Base-by-base conservation (phyloP, 2,888 invertebrate genomes). In the Nomada ferruginata region DNA sequence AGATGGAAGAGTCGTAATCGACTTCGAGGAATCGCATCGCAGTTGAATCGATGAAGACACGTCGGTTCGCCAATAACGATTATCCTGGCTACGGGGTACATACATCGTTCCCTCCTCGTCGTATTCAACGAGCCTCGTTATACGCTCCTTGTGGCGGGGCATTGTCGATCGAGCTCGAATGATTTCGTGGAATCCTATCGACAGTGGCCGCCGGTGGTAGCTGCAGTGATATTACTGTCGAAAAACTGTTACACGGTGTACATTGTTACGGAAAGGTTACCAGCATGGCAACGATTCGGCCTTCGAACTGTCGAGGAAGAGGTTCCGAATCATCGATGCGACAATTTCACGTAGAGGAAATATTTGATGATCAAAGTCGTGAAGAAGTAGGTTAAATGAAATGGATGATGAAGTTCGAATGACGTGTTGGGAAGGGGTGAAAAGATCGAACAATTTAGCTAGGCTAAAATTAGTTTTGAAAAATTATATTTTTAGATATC, bases 41-140 rank as follows among this genome's bases (percentile, higher is more conserved):
- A 55, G 61, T 50, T 76, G 80, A 86, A 79, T 82, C 86, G 87
- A 87, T 87, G 86, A 87, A 87, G 87, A 87, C 87, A 86, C 87
- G 85, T 87, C 79, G 77, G 78, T 80, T 83, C 77, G 85, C 64
- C 87, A 82, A 82, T 86, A 87, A 87, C 85, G 86, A 87, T 87
- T 87, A 87, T 87, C 85, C 79, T 18, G 70, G 61, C 79, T 72
- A 76, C 84, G 76, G 78, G 72, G 78, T 76, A 76, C 13, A 3
- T 82, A 47, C 36, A 79, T 71, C 76, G 70, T 66, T 36, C 75
- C 68, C 65, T 44, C 52, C 53, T 66, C 66, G 72, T 20, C 50
- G 70, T 68, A 78, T 82, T 84, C 84, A 84, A 78, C 76, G 76
- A 82, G 71, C 71, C 87, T 86, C 84, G 85, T 87, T 87, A 86